Evolutionary conservation across 2,888 invertebrate genomes (phyloP).

Genomic region (Oxystoma pomonae): DNA sequence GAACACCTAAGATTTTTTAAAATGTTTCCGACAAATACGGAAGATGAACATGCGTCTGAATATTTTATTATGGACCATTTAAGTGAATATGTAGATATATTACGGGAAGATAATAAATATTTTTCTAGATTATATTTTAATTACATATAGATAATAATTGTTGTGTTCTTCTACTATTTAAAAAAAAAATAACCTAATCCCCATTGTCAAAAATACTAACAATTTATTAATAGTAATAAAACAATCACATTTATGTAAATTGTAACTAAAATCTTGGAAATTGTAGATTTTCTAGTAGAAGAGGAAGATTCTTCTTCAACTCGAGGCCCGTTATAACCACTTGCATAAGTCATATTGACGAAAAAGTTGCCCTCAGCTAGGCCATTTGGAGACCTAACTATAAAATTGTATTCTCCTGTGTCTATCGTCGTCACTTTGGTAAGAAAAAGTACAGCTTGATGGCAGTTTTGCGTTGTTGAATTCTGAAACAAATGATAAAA

Average conservation of each 20-base stretch:
- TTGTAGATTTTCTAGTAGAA: not conserved
- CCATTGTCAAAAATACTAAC: not conserved
- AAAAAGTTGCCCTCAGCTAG: slow-evolving; percentile 59
- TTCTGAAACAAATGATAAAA: slow-evolving; percentile 50
- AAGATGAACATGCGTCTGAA: too few species aligned
- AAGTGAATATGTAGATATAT: too few species aligned
- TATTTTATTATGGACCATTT: too few species aligned
- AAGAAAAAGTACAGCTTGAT: slow-evolving; percentile 57
- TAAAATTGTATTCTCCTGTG: slow-evolving; percentile 60
- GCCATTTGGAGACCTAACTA: slow-evolving; percentile 60
- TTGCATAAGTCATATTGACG: slow-evolving; percentile 57
- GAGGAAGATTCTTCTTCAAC: slow-evolving; percentile 6
- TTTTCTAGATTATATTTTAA: too few species aligned
- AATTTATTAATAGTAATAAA: slow-evolving; percentile 40
- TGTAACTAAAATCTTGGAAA: slow-evolving; percentile 33
- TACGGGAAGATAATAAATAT: too few species aligned
- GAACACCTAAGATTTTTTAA: too few species aligned
- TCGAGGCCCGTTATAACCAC: slow-evolving; percentile 40
- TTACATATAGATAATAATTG: too few species aligned
- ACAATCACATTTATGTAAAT: slow-evolving; percentile 43
- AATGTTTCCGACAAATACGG: too few species aligned
- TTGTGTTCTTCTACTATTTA: too few species aligned
- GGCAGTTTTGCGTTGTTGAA: slow-evolving; percentile 55
- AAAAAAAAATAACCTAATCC: too few species aligned
- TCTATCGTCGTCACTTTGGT: slow-evolving; percentile 55